A percentile compares a stretch with the other conserved stretches of the same genome.
Evolutionary conservation across 2,797 vertebrate genomes (phyloP).

Genomic region (Sebastolobus altivelis): DNA sequence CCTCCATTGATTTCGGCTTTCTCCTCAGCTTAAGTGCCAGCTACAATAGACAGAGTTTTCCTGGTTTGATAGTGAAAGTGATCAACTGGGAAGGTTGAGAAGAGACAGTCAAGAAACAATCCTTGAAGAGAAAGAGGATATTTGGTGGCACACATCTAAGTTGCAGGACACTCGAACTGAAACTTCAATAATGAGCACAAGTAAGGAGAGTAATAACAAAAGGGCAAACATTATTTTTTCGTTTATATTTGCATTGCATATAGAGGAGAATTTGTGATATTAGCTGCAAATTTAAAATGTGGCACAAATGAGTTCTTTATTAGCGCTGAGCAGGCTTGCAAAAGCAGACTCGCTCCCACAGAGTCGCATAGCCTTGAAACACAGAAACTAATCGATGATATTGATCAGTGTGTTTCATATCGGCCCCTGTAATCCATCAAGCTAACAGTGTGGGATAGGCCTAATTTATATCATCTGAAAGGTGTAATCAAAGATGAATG

Average conservation of each 20-base stretch:
- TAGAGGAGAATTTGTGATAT: neutral
- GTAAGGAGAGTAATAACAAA: neutral
- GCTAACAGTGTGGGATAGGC: conserved; percentile 80
- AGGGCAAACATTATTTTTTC: neutral
- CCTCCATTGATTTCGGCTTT: conserved; percentile 82
- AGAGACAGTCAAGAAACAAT: neutral
- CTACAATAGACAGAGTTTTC: conserved; percentile 35
- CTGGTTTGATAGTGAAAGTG: conserved; percentile 69
- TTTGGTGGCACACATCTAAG: neutral
- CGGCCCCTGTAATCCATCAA: conserved; percentile 83
- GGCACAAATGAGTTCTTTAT: conserved; percentile 29
- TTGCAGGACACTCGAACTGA: neutral
- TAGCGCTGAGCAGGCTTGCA: conserved; percentile 25
- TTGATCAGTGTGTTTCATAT: conserved; percentile 85
- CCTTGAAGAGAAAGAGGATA: neutral
- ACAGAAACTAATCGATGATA: conserved; percentile 84
- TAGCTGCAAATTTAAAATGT: conserved; percentile 22
- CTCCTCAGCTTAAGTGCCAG: conserved; percentile 75
- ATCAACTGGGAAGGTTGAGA: conserved; percentile 79
- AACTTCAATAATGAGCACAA: neutral
- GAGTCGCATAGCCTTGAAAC: conserved; percentile 78
- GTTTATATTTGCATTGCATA: neutral
- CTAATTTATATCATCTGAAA: conserved; percentile 87
- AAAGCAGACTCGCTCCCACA: conserved; percentile 50
- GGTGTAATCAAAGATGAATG: conserved; percentile 87